Percentiles rank a stretch among this genome's conserved stretches.
phyloP scores from a whole-genome alignment of 1,140 invertebrate species.

The Procambarus clarkii region DNA sequence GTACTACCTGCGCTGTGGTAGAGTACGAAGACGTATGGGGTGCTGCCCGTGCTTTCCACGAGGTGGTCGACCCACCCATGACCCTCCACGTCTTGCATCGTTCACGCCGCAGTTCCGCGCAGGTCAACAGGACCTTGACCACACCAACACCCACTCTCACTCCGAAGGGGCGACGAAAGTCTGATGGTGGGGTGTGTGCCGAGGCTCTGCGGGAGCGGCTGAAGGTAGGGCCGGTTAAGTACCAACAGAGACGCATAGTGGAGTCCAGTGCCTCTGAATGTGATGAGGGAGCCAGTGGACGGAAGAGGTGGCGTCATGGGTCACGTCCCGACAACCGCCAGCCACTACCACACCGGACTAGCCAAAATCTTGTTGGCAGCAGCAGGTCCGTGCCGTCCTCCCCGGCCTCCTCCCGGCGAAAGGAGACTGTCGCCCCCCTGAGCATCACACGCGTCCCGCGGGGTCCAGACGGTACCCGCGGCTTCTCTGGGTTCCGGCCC shows the following conservation, averaged over 20 bases:
- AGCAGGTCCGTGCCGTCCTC: conserved; percentile 36
- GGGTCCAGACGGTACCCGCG: conserved; percentile 61
- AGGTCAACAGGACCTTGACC: conserved; percentile 16
- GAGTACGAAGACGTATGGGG: conserved; percentile 92
- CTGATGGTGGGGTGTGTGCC: conserved; percentile 25
- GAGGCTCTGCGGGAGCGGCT: conserved; percentile 38
- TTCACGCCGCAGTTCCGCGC: conserved; percentile 80
- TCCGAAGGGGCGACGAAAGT: neutral
- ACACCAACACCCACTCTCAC: conserved; percentile 11
- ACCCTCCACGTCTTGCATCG: conserved; percentile 84
- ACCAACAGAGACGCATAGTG: neutral
- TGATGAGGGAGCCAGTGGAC: conserved; percentile 2
- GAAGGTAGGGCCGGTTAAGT: neutral
- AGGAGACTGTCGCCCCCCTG: neutral
- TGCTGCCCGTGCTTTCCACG: conserved; percentile 85
- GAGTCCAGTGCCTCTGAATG: conserved; percentile 46
- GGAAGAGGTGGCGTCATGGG: neutral
- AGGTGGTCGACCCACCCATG: conserved; percentile 76
- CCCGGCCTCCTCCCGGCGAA: conserved; percentile 23
- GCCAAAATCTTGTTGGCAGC: neutral
- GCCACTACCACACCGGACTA: neutral
- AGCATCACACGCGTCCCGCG: conserved; percentile 29
- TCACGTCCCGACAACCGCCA: neutral
- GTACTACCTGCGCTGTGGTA: conserved; percentile 89
- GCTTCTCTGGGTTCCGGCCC: conserved; percentile 29